phyloP scores from a whole-genome alignment of 2,113 vertebrate genomes.

The Chelonoidis abingdonii region DNA sequence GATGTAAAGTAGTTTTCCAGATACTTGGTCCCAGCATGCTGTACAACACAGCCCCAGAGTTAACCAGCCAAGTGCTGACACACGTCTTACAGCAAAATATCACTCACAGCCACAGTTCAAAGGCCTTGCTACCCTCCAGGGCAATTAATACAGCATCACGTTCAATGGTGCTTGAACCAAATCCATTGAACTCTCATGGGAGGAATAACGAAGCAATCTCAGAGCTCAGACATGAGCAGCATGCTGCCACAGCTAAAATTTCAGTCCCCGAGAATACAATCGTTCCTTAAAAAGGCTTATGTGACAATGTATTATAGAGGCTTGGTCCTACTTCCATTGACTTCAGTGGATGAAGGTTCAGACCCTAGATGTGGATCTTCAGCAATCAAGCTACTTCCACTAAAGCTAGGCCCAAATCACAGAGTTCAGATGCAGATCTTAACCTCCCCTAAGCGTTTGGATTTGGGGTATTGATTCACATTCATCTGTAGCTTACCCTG shows the following conservation, averaged over 20 bases:
- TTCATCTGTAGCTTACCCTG: not conserved
- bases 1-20: conserved; percentile 87
- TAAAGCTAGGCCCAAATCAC: not conserved
- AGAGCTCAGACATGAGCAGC: conserved; percentile 76
- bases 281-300: conserved; percentile 46
- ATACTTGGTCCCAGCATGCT: conserved; percentile 83
- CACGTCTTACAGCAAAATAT: conserved; percentile 86
- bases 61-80: conserved; percentile 87
- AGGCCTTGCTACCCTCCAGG: conserved; percentile 86
- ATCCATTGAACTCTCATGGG: conserved; percentile 80
- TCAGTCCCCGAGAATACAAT: conserved; percentile 45
- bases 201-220: conserved; percentile 79
- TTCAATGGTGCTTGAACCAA: conserved; percentile 87
- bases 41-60: conserved; percentile 78
- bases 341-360: not conserved
- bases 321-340: not conserved
- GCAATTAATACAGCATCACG: conserved; percentile 87
- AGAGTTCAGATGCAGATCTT: not conserved
- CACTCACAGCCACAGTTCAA: conserved; percentile 88
- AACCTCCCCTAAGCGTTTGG: not conserved
- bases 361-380: not conserved
- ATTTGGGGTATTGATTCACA: not conserved
- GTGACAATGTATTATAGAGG: not conserved
- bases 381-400: not conserved
- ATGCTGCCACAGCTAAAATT: conserved; percentile 68